Evolutionary conservation across 2,888 invertebrate species (phyloP).

Genomic region (Clusia tigrina): DNA sequence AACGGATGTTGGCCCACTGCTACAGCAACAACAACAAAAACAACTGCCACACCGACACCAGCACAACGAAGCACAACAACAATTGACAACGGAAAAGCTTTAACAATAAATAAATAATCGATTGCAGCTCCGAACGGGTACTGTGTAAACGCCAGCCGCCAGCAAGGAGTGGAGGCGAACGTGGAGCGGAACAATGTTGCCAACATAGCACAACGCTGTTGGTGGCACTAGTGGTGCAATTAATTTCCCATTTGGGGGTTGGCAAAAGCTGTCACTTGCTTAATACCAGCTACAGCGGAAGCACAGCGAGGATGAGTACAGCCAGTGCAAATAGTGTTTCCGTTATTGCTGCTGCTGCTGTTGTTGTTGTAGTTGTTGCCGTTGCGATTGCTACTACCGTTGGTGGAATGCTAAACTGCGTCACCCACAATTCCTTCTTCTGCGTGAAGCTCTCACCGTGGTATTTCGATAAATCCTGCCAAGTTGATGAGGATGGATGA

Average conservation of each 20-base stretch:
- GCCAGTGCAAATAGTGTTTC: slow-evolving; percentile 22
- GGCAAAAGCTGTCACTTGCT: slow-evolving; percentile 27
- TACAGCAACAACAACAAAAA: slow-evolving; percentile 13
- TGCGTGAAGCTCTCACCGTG: neutral
- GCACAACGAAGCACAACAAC: neutral
- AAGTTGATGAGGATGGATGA: slow-evolving; percentile 42
- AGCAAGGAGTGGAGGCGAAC: neutral
- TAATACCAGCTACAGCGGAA: slow-evolving; percentile 30
- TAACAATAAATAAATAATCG: slow-evolving; percentile 45
- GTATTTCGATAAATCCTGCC: slow-evolving; percentile 38
- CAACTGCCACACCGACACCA: slow-evolving; percentile 16
- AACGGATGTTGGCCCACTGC: neutral
- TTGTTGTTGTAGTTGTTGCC: slow-evolving; percentile 12
- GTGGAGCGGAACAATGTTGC: neutral
- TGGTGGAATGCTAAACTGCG: neutral
- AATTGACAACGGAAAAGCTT: slow-evolving; percentile 40
- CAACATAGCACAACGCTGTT: slow-evolving; percentile 3
- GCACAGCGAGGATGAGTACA: slow-evolving; percentile 21
- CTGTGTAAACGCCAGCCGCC: neutral
- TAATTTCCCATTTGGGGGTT: slow-evolving; percentile 41
- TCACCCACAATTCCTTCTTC: neutral
- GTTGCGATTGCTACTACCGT: neutral
- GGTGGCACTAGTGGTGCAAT: slow-evolving; percentile 34
- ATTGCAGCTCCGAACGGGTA: slow-evolving; percentile 25
- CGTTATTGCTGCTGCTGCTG: slow-evolving; percentile 19